These are phyloP conservation scores for Chlorodrepanis virens DNA, from an alignment of 2,113 vertebrate genomes.

Conservation along the genomic window DNA sequence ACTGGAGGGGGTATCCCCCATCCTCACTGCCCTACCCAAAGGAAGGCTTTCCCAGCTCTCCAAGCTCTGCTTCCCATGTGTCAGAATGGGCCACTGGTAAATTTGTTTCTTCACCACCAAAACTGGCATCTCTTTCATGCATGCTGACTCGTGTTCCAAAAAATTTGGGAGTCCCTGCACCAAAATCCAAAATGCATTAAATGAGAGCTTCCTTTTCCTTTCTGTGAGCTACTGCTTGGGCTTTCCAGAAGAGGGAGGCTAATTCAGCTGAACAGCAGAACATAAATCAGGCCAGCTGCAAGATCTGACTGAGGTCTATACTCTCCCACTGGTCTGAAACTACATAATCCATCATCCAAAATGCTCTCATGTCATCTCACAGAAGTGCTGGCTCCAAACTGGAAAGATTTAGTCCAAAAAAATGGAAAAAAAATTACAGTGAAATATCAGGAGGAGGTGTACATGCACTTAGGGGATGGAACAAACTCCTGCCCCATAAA, in stretches of 20 bases:
- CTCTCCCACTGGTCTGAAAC: slow-evolving; percentile 21
- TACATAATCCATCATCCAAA: slow-evolving; percentile 38
- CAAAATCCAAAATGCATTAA: not conserved
- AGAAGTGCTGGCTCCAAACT: not conserved
- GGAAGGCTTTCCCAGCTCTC: not conserved
- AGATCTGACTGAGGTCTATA: not conserved
- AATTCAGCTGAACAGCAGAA: not conserved
- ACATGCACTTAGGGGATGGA: not conserved
- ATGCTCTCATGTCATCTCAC: slow-evolving; percentile 1
- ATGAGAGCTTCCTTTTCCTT: not conserved
- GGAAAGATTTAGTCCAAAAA: not conserved
- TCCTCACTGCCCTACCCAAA: not conserved
- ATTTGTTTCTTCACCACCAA: not conserved
- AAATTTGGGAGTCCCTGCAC: not conserved
- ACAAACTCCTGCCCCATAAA: not conserved
- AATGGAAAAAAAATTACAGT: not conserved
- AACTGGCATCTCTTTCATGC: accelerated
- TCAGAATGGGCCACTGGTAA: not conserved
- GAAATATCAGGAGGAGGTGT: not conserved
- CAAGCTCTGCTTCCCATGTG: not conserved
- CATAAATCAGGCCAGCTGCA: slow-evolving; percentile 43
- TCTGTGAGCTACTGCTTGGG: not conserved
- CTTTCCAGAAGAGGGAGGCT: slow-evolving; percentile 28
- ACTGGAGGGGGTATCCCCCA: not conserved
- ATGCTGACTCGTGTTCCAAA: not conserved